Base-by-base conservation (phyloP, 2,888 invertebrate genomes). In the Thalpophila matura region DNA sequence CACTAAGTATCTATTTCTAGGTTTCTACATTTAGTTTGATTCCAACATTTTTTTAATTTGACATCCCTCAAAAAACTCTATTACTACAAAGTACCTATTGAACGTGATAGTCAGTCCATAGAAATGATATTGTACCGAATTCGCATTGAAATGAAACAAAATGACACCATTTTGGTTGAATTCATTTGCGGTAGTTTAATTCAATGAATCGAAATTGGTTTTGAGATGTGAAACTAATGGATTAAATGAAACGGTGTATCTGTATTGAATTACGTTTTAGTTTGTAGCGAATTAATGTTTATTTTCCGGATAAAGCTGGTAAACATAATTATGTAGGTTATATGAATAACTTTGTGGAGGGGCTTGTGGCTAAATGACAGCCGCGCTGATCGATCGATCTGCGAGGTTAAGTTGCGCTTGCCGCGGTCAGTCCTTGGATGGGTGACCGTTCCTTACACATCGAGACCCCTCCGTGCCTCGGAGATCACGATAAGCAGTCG, bases 181-280 rank as follows among this genome's bases (percentile, higher is more conserved):
- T 72, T 63, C 49, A 72, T 72, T 71, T 75, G 71, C 18, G 70
- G 75, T 70, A 29, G 22, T 70, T 54, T 63, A 75, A 72, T 70
- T 72, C 70, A 70, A 70, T 75, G 71, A 57, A 75, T 47, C 20
- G 45, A 58, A 71, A 70, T 74, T 74, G 75, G 75, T 71, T 69
- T 75, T 58, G 71, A 72, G 57, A 70, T 54, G 49, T 62, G 43
- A 62, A 54, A 56, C 45, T 74, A 54, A 71, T 70, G 63, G 58
- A 72, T 63, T 50, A 49, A 58, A 63, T 57, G 33, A 29, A 58
- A 58, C 4, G n/a, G 31, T 51, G 31, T 49, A 55, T 22, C 40
- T 55, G 47, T 46, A 4, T 37, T 53, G 1, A 35, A 29, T 53
- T 27, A 60, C 4, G 3, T 24, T 42, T 53, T 49, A 20, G 26